Conservation (phyloP, 2,888 invertebrate species). For the Drosophila pseudotakahashii region DNA sequence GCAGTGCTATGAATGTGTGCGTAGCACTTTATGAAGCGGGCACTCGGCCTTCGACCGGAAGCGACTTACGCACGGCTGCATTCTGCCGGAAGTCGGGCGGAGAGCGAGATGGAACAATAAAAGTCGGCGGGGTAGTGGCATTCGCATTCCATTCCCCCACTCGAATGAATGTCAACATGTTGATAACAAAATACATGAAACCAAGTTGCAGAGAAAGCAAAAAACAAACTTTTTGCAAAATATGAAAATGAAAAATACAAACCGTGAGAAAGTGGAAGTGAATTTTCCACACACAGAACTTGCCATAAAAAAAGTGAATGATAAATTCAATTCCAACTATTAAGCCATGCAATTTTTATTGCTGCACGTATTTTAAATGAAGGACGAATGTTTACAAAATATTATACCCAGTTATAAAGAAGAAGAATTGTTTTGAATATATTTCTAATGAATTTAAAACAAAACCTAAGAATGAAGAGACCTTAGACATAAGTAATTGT, state of each 20-base stretch:
- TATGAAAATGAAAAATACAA: conserved; percentile 15
- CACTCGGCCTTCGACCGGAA: conserved; percentile 59
- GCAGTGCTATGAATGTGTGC: conserved; percentile 11
- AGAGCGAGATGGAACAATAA: conserved; percentile 26
- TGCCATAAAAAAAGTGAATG: conserved; percentile 23
- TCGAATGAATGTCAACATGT: conserved; percentile 73
- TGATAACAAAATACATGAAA: conserved; percentile 68
- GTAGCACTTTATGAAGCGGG: conserved; percentile 39
- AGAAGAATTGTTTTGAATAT: too few species aligned
- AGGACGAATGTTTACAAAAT: background rate
- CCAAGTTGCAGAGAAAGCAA: conserved; percentile 44
- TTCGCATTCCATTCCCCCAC: background rate
- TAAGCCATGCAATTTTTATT: conserved; percentile 1
- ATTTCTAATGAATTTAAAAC: too few species aligned
- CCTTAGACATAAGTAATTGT: too few species aligned
- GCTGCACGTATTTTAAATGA: background rate
- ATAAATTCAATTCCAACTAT: conserved; percentile 22
- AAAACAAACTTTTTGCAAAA: conserved; percentile 48
- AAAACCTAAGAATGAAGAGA: too few species aligned
- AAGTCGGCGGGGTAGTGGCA: background rate
- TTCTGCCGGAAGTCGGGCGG: conserved; percentile 65
- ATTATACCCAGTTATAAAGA: background rate
- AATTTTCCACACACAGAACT: conserved; percentile 8
- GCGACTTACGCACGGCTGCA: conserved; percentile 76
- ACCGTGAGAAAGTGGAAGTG: conserved; percentile 1